Evolutionary conservation across 2,113 vertebrate genomes (phyloP), one percentile per base, ranked within the genome.

Genomic region (Ochotona curzoniae): DNA sequence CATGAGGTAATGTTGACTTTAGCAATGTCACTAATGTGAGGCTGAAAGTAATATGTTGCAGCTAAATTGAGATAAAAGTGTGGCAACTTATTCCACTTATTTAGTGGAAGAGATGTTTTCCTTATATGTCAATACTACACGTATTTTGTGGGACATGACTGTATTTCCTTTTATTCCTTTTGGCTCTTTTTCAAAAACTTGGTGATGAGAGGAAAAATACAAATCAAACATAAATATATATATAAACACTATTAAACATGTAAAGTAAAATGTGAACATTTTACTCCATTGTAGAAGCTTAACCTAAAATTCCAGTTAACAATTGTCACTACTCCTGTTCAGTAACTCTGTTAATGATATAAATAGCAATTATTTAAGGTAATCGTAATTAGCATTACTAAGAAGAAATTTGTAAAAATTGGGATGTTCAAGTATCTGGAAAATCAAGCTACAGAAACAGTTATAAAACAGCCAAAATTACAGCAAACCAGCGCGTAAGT

Each of bases 381-480:
- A 91, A 75, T 12, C 57, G 2, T 85, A 10, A 74, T 82, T 28
- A 89, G 49, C 71, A 80, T 93, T 95, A 83, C 69, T 89, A 51
- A 78, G 32, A 87, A 15, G 14, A 78, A 94, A 93, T 85, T 78
- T 60, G 44, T 69, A 28, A 54, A 79, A 93, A 66, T 82, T 38
- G 76, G 81, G 71, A 25, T 79, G 6, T 17, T 74, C 25, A n/a
- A 20, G 38, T 80, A 26, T 70, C 35, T 89, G n/a, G 30, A 80
- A 81, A 12, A 78, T 44, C 51, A 11, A 44, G 9, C 9, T 73
- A 57, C 28, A 20, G 4, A 7, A 15, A 12, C 26, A 74, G 8
- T 28, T 86, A 60, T 5, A 17, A 84, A 90, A 76, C 67, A 75
- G 54, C 26, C 3, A 83, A 94, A 90, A 73, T 69, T 51, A 69